Conservation (phyloP, 2,113 vertebrate species). For the Pelecanoides urinatrix region DNA sequence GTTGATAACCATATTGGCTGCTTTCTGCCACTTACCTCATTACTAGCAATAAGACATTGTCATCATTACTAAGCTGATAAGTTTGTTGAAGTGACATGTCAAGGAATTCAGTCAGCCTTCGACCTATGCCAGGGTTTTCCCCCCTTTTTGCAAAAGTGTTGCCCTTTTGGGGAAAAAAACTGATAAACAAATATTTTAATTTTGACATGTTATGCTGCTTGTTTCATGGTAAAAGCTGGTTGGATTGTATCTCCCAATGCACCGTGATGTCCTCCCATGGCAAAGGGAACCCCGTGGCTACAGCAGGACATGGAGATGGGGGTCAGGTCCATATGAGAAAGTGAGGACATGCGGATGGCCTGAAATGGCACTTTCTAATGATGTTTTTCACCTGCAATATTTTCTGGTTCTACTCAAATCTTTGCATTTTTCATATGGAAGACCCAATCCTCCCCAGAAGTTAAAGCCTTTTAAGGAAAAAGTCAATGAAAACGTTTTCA, state of each 20-base stretch:
- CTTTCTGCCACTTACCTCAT: constrained; percentile 56
- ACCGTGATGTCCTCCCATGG: accelerated
- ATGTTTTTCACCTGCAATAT: background rate
- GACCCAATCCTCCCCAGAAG: background rate
- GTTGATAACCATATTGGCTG: constrained; percentile 36
- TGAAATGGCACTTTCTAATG: background rate
- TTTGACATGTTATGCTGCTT: background rate
- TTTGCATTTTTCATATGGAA: background rate
- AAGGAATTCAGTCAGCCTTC: background rate
- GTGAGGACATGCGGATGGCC: background rate
- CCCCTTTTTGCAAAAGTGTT: background rate
- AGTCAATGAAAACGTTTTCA: background rate
- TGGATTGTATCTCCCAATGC: background rate
- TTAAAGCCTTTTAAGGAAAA: background rate
- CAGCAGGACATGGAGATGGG: background rate
- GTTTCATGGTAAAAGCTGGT: background rate
- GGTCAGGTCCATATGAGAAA: background rate
- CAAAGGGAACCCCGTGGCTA: background rate
- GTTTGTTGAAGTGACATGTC: background rate
- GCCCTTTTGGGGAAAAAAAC: background rate
- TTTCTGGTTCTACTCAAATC: background rate
- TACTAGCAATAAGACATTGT: background rate
- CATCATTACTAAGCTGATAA: constrained; percentile 14
- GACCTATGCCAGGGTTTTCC: background rate
- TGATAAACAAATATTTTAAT: background rate